These are phyloP conservation scores for Zaprionus ornatus DNA, from an alignment of 1,140 invertebrate species.

Conservation along the genomic window DNA sequence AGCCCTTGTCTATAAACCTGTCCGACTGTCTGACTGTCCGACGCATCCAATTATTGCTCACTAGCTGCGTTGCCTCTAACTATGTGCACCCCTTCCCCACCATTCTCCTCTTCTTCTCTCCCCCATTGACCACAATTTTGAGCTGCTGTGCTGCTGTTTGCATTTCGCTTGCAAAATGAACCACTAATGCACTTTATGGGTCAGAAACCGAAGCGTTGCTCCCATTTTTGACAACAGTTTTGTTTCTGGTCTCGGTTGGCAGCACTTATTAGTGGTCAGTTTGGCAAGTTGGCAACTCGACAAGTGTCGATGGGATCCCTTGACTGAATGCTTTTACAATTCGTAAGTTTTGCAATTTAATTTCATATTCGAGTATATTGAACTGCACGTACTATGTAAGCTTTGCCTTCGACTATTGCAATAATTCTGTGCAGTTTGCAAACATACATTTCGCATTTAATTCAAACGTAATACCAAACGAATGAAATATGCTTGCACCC, in stretches of 20 bases:
- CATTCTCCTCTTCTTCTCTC: background rate
- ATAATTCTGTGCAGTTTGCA: conserved; percentile 12
- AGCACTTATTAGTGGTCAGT: conserved; percentile 15
- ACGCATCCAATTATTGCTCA: conserved; percentile 59
- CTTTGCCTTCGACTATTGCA: background rate
- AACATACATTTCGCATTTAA: too few species aligned
- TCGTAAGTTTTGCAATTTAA: background rate
- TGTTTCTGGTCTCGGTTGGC: background rate
- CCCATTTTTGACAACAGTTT: conserved; percentile 30
- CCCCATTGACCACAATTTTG: conserved; percentile 57
- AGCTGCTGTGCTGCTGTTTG: conserved; percentile 18
- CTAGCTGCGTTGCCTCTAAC: background rate
- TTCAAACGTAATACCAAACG: conserved; percentile 11
- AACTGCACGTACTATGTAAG: background rate
- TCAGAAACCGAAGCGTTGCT: conserved; percentile 31
- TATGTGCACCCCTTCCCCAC: too few species aligned
- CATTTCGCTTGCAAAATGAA: conserved; percentile 58
- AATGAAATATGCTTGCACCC: conserved; percentile 27
- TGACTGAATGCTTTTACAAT: background rate
- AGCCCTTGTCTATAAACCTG: conserved; percentile 36
- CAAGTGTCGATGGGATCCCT: conserved; percentile 1
- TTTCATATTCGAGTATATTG: background rate
- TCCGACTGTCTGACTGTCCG: conserved; percentile 17
- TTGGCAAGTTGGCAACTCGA: background rate
- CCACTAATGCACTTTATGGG: conserved; percentile 76